phyloP scores from a whole-genome alignment of 92 coral and sea anemone species.

The Diadumene lineata region DNA sequence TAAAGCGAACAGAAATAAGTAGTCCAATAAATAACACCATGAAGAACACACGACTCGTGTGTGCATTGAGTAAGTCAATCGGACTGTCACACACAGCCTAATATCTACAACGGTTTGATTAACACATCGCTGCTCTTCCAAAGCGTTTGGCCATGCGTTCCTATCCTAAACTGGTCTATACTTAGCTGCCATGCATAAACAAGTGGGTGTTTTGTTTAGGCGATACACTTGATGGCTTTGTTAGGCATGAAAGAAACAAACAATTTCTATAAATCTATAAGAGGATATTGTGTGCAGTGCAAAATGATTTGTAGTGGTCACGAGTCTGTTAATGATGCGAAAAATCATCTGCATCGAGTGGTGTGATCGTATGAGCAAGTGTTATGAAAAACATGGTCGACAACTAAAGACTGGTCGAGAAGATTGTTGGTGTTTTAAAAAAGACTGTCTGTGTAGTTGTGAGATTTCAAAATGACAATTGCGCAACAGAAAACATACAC shows the following conservation, averaged over 20 bases:
- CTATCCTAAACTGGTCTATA: background rate
- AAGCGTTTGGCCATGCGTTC: background rate
- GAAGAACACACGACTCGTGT: background rate
- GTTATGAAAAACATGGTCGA: too few species aligned
- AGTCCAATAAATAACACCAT: too few species aligned
- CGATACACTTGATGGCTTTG: background rate
- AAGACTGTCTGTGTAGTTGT: too few species aligned
- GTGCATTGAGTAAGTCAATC: background rate
- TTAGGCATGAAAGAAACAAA: conserved; percentile 8
- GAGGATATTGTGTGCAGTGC: conserved; percentile 47
- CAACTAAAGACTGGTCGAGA: too few species aligned
- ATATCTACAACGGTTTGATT: background rate
- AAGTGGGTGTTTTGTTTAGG: conserved; percentile 6
- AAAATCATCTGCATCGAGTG: too few species aligned
- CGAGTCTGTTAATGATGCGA: background rate
- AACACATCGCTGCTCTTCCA: background rate
- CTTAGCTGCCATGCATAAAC: conserved; percentile 5
- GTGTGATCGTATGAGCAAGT: too few species aligned
- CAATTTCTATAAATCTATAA: conserved; percentile 13
- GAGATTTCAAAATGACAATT: too few species aligned
- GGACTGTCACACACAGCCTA: background rate
- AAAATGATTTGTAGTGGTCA: conserved; percentile 28
- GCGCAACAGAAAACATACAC: too few species aligned
- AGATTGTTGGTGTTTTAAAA: too few species aligned
- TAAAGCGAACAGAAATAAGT: too few species aligned